Conservation (phyloP, 2,888 invertebrate genomes). For the Chloroclysta siterata region DNA sequence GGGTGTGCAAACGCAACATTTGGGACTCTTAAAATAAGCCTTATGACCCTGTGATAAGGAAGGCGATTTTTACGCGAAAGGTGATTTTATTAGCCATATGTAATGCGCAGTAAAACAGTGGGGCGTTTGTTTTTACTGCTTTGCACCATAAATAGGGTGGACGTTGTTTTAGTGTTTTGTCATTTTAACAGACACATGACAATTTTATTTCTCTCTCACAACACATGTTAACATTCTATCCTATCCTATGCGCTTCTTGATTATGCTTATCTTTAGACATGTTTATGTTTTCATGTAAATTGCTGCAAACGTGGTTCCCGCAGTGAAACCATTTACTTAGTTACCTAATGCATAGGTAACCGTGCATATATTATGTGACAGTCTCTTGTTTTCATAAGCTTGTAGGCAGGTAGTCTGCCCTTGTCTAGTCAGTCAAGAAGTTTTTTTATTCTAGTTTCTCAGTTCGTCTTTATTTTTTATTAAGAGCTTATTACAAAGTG, state of each 20-base stretch:
- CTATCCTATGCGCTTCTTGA: neutral
- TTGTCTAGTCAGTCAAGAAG: neutral
- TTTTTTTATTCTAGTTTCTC: neutral
- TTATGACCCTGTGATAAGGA: slow-evolving; percentile 38
- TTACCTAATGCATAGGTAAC: neutral
- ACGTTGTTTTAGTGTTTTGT: slow-evolving; percentile 32
- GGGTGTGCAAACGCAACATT: slow-evolving; percentile 56
- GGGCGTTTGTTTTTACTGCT: slow-evolving; percentile 59
- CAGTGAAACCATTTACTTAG: neutral
- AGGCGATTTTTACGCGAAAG: slow-evolving; percentile 37
- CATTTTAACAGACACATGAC: slow-evolving; percentile 24
- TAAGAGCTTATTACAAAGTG: no score
- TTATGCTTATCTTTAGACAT: slow-evolving; percentile 1
- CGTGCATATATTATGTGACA: neutral
- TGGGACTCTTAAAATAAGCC: slow-evolving; percentile 34
- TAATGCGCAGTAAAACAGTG: slow-evolving; percentile 60
- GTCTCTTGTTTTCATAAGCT: neutral
- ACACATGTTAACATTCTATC: neutral
- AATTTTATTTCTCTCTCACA: slow-evolving; percentile 4
- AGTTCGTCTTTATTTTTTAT: no score
- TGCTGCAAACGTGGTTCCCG: neutral
- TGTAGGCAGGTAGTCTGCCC: neutral
- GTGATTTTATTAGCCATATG: slow-evolving; percentile 60
- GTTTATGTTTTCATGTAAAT: neutral
- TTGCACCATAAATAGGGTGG: slow-evolving; percentile 41